Evolutionary conservation across 2,113 vertebrate genomes (phyloP).

Genomic region (Choloepus hoffmanni): DNA sequence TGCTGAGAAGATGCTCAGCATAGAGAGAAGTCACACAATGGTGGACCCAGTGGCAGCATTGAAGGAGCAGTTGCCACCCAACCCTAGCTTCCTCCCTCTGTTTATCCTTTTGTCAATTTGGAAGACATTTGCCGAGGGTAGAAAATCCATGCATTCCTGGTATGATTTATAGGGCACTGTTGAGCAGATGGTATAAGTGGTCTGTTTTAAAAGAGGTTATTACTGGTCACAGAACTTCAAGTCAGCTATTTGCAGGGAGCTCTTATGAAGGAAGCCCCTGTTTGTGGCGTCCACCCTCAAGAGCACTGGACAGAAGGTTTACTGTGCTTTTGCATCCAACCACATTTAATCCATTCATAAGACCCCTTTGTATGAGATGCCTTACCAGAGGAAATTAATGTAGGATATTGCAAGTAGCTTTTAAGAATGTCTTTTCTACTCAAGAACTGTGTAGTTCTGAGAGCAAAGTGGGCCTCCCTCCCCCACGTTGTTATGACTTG

Average conservation of each 20-base stretch:
- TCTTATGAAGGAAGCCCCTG: constrained; percentile 63
- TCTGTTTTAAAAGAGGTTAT: constrained; percentile 66
- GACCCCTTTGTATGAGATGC: constrained; percentile 60
- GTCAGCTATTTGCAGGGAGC: constrained; percentile 68
- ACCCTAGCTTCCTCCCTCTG: neutral
- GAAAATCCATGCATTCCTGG: constrained; percentile 70
- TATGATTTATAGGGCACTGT: constrained; percentile 76
- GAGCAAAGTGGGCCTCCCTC: neutral
- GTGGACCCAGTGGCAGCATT: neutral
- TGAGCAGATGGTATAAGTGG: constrained; percentile 68
- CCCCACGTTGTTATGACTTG: constrained; percentile 53
- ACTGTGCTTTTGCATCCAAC: constrained; percentile 61
- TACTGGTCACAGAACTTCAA: constrained; percentile 71
- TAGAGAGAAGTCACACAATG: neutral
- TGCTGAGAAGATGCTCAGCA: neutral
- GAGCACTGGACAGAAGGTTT: constrained; percentile 56
- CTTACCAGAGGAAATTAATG: constrained; percentile 71
- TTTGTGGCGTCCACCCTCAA: constrained; percentile 50
- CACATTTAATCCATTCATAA: constrained; percentile 72
- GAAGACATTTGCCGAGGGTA: constrained; percentile 67
- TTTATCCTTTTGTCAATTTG: constrained; percentile 55
- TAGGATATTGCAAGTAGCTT: constrained; percentile 69
- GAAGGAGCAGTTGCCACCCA: neutral
- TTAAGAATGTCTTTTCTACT: constrained; percentile 66
- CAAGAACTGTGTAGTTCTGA: constrained; percentile 59